phyloP scores from a whole-genome alignment of 2,113 vertebrate genomes.

The Phyllostomus discolor region DNA sequence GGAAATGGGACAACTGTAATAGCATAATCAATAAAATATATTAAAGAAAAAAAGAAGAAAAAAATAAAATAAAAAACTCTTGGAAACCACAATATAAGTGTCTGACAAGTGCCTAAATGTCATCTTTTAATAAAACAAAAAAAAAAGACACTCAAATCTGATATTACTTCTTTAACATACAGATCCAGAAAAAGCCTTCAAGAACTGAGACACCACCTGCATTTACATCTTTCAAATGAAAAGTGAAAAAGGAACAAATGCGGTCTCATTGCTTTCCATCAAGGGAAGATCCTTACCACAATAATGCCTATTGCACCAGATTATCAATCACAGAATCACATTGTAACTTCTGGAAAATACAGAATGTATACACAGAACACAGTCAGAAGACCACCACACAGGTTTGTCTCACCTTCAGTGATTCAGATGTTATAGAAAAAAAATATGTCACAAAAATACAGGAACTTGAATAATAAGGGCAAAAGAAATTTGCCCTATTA shows the following conservation, averaged over 20 bases:
- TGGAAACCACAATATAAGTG: neutral
- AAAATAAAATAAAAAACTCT: neutral
- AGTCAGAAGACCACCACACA: neutral
- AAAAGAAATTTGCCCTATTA: neutral
- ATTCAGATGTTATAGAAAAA: neutral
- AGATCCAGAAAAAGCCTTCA: slow-evolving; percentile 15
- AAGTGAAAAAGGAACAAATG: slow-evolving; percentile 75
- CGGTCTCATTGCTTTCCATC: slow-evolving; percentile 68
- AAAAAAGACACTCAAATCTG: neutral
- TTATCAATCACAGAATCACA: slow-evolving; percentile 36
- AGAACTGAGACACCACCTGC: slow-evolving; percentile 61
- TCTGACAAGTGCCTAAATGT: neutral
- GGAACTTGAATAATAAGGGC: neutral
- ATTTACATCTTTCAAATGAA: slow-evolving; percentile 47
- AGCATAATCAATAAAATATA: too few relatives aligned
- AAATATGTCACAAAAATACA: neutral
- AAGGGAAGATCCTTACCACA: slow-evolving; percentile 58
- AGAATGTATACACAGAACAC: neutral
- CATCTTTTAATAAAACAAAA: neutral
- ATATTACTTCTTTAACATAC: neutral
- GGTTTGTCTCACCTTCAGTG: neutral
- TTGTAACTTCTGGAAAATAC: neutral
- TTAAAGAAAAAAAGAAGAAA: neutral
- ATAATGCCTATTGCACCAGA: slow-evolving; percentile 27
- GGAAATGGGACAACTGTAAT: too few relatives aligned